phyloP scores from a whole-genome alignment of 2,888 invertebrate genomes.

The Sipha maydis region DNA sequence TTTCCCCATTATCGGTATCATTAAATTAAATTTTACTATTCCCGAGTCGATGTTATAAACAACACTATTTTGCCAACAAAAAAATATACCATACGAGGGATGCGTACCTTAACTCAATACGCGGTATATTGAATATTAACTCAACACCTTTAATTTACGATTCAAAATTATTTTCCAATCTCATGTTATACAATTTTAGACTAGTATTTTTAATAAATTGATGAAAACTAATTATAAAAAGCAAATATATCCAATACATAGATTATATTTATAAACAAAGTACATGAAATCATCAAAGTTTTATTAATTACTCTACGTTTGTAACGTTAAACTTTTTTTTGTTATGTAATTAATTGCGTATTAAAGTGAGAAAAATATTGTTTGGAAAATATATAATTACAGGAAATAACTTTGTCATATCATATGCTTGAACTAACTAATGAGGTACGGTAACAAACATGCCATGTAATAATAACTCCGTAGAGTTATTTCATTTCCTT shows the following conservation, averaged over 20 bases:
- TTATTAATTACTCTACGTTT: neutral
- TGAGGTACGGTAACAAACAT: slow-evolving; percentile 5
- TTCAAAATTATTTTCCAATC: neutral
- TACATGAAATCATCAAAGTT: neutral
- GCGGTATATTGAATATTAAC: neutral
- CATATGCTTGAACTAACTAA: slow-evolving; percentile 19
- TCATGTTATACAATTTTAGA: neutral
- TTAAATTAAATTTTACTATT: slow-evolving; percentile 47
- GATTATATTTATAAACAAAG: neutral
- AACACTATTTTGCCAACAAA: neutral
- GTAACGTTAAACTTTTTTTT: neutral
- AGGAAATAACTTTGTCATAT: slow-evolving; percentile 30
- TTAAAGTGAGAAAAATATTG: neutral
- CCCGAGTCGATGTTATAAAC: neutral
- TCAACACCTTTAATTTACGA: neutral
- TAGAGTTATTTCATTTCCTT: slow-evolving; percentile 3
- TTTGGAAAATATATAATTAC: slow-evolving; percentile 18
- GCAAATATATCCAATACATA: neutral
- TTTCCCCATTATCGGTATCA: slow-evolving; percentile 36
- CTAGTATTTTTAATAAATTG: neutral
- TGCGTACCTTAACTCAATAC: neutral
- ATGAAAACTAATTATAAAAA: neutral
- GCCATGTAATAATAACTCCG: slow-evolving; percentile 9
- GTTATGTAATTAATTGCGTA: slow-evolving; percentile 5
- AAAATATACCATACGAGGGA: neutral